A percentile compares a stretch with the other conserved stretches of the same genome.
Conservation (phyloP, 1,140 invertebrate species). For the Sycophaga agraensis region DNA sequence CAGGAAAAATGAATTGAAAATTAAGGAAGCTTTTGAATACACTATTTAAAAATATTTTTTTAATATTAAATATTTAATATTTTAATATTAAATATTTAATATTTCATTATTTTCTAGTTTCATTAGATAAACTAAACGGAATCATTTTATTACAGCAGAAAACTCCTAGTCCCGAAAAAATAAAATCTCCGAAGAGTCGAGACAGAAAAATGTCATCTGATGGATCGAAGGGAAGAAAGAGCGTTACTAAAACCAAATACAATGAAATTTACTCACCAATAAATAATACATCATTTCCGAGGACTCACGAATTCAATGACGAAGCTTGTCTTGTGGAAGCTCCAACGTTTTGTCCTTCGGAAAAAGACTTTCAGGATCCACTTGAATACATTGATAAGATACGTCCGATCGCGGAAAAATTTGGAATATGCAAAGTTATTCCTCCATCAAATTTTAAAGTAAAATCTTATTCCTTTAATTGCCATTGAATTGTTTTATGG, state of each 20-base stretch:
- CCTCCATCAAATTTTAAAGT: conserved; percentile 84
- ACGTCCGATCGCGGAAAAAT: conserved; percentile 73
- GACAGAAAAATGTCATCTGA: conserved; percentile 45
- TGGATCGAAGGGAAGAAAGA: conserved; percentile 34
- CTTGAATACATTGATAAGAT: conserved; percentile 88
- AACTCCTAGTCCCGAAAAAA: conserved; percentile 35
- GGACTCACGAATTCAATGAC: conserved; percentile 48
- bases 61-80: too few relatives aligned
- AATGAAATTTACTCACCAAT: conserved; percentile 49
- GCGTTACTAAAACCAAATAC: conserved; percentile 43
- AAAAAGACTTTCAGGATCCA: conserved; percentile 88
- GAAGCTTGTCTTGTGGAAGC: conserved; percentile 73
- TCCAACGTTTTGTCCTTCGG: conserved; percentile 78
- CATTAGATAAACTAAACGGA: too few relatives aligned
- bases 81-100: too few relatives aligned
- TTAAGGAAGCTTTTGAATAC: not conserved
- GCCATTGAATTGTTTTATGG: not conserved
- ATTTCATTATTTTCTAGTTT: not conserved
- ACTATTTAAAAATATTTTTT: too few relatives aligned
- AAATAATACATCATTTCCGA: conserved; percentile 61
- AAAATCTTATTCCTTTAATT: conserved; percentile 4
- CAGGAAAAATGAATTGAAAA: not conserved
- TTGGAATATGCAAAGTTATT: conserved; percentile 86
- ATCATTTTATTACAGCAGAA: not conserved
- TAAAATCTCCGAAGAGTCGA: conserved; percentile 45